Evolutionary conservation across 2,113 vertebrate genomes (phyloP), one percentile per base, ranked within the genome.

Genomic region (Scomber scombrus): DNA sequence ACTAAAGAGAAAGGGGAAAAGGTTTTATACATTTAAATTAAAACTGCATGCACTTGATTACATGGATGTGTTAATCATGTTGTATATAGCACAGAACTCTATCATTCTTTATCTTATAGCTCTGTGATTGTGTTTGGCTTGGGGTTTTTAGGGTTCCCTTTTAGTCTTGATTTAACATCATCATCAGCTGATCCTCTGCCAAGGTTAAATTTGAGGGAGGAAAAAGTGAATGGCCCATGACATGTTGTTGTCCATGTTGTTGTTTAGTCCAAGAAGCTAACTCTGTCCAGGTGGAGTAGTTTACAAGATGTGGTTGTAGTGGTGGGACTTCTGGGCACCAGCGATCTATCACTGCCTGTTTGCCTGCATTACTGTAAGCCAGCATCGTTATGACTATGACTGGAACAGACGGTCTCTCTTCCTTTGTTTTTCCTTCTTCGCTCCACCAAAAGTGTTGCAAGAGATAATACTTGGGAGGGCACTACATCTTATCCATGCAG

Each of bases 261-360:
- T 88, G 85, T 91, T 80, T 68, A 62, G 61, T 78, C 82, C 81
- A 49, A 31, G 65, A 31, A 75, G 66, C 71, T 92, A 91, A 92
- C 79, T 82, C 65, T 56, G 71, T 62, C 86, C 89, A 93, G 91
- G 91, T 92, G 92, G 84, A 89, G 78, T 9, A 85, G 87, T 90
- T 89, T 88, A 84, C 69, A 81, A 81, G 86, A 84, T 92, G 93
- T 69, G 92, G 92, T 89, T 82, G 75, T 34, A 40, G 90, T 82
- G 92, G 92, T 82, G 89, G 88, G 91, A 93, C 92, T 90, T 86
- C 71, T 69, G 86, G 91, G 91, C 91, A 90, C 90, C 92, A 76
- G 68, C 84, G 71, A 85, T 79, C 81, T 74, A 49, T 82, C 88
- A 75, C 82, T 82, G 84, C 80, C 78, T 87, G 85, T 71, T 55